Evolutionary conservation across 2,888 invertebrate species (phyloP).

Genomic region (Lagria hirta): DNA sequence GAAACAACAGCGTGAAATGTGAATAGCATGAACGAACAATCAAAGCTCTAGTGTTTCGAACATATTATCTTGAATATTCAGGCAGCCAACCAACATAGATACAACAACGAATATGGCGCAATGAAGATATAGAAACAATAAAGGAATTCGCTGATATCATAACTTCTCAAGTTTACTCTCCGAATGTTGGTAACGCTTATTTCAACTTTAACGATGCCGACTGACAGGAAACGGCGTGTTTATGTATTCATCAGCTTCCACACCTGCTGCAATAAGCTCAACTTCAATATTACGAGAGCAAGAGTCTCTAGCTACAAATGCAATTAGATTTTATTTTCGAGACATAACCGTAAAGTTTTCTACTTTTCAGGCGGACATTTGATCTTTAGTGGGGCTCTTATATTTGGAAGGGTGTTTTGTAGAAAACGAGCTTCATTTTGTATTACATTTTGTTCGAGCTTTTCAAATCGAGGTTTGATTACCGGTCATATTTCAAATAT

Average conservation of each 20-base stretch:
- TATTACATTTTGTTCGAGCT: no score
- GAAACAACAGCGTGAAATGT: slow-evolving; percentile 14
- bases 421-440: no score
- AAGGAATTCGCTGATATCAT: slow-evolving; percentile 36
- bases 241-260: slow-evolving; percentile 43
- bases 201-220: slow-evolving; percentile 42
- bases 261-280: slow-evolving; percentile 38
- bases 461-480: no score
- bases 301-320: no score
- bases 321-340: no score
- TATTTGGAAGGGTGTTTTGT: no score
- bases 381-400: no score
- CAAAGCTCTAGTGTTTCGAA: slow-evolving; percentile 23
- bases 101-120: slow-evolving; percentile 20
- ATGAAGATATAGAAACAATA: slow-evolving; percentile 30
- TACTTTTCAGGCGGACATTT: no score
- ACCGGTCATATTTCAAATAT: no score
- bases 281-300: no score
- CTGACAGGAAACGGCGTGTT: slow-evolving; percentile 44
- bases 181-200: slow-evolving; percentile 38
- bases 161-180: slow-evolving; percentile 30
- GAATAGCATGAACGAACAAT: slow-evolving; percentile 17
- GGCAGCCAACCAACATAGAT: no score
- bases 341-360: no score
- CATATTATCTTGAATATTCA: slow-evolving; percentile 26